These are phyloP conservation scores for Psittacula derbiana DNA, from an alignment of 2,797 vertebrate genomes.

Conservation along the genomic window DNA sequence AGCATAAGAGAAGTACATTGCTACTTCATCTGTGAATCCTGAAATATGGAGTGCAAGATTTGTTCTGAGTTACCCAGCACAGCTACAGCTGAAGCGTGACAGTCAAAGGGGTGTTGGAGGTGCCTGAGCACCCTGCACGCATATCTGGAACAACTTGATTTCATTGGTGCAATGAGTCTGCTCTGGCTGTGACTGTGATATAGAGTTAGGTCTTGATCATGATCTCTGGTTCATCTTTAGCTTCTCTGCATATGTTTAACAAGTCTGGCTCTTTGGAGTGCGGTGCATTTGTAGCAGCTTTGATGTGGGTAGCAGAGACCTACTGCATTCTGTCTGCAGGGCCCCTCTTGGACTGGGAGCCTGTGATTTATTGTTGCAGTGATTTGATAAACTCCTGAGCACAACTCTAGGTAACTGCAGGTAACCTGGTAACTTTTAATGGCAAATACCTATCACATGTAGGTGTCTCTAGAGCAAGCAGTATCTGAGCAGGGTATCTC, in stretches of 20 bases:
- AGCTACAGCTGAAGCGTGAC: background rate
- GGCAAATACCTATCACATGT: background rate
- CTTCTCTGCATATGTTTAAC: background rate
- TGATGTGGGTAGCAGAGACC: background rate
- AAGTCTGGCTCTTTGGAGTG: background rate
- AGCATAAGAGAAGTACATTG: background rate
- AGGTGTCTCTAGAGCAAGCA: background rate
- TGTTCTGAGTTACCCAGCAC: background rate
- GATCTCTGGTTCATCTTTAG: background rate
- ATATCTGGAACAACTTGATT: background rate
- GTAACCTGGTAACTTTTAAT: background rate
- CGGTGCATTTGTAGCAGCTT: background rate
- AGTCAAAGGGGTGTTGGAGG: background rate
- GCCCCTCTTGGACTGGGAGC: background rate
- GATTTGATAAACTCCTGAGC: background rate
- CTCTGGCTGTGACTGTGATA: background rate
- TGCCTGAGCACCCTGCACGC: background rate
- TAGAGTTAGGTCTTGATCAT: background rate
- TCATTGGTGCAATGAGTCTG: background rate
- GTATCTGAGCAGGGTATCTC: background rate
- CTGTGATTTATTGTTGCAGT: background rate
- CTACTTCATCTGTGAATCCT: slow-evolving; percentile 14
- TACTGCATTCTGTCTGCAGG: background rate
- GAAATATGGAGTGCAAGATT: slow-evolving; percentile 42
- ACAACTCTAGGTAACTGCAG: background rate